phyloP scores from a whole-genome alignment of 2,888 invertebrate species.

The Acrobeloides nanus region DNA sequence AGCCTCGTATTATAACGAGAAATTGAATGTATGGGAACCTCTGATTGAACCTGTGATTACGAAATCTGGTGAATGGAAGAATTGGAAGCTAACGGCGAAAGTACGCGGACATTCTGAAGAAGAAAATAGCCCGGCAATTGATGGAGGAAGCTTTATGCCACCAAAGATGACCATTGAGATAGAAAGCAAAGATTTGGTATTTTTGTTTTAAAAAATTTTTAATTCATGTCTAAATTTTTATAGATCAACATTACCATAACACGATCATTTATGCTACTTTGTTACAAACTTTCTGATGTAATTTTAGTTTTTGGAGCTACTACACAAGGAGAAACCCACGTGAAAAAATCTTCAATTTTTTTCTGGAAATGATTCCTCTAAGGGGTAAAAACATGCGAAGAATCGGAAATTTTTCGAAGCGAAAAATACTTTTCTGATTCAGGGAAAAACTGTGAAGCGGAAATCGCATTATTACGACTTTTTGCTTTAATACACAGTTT shows the following conservation, averaged over 20 bases:
- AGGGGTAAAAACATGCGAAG: too few species aligned
- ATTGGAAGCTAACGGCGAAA: slow-evolving; percentile 22
- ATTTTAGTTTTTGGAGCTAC: slow-evolving; percentile 9
- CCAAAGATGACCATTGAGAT: slow-evolving; percentile 44
- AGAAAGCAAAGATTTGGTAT: slow-evolving; percentile 65
- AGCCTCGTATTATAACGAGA: slow-evolving; percentile 87
- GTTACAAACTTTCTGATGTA: slow-evolving; percentile 69
- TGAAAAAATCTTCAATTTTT: too few species aligned
- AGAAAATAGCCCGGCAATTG: neutral
- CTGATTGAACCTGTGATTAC: slow-evolving; percentile 57
- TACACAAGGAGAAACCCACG: too few species aligned
- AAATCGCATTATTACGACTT: too few species aligned
- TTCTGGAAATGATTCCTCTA: too few species aligned
- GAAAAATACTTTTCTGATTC: too few species aligned
- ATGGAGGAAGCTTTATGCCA: slow-evolving; percentile 16
- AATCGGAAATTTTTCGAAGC: too few species aligned
- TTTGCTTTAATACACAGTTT: too few species aligned
- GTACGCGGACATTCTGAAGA: slow-evolving; percentile 28
- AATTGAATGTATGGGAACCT: slow-evolving; percentile 89
- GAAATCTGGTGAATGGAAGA: slow-evolving; percentile 26
- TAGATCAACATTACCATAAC: slow-evolving; percentile 74
- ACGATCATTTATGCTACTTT: slow-evolving; percentile 72
- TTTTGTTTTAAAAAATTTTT: too few species aligned
- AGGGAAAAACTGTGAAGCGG: too few species aligned
- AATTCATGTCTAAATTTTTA: too few species aligned